Conservation (phyloP, 2,888 invertebrate species). For the Disparrhopalites patrizii region DNA sequence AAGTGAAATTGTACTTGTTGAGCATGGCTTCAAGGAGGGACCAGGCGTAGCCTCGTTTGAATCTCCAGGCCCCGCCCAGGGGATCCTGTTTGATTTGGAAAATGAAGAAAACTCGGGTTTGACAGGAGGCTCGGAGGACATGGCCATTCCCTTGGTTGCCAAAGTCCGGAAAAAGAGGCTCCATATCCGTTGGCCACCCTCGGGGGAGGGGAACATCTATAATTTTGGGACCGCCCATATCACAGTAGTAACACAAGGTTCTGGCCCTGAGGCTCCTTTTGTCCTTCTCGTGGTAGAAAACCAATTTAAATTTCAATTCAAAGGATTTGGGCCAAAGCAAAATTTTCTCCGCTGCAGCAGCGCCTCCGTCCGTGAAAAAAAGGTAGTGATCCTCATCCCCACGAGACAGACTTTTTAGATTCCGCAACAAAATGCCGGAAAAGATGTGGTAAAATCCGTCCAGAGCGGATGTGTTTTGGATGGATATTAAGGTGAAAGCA, state of each 20-base stretch:
- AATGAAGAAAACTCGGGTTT: conserved; percentile 14
- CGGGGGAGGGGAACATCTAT: not conserved
- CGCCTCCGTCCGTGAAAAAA: not conserved
- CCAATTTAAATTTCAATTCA: conserved; percentile 16
- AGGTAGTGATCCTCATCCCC: conserved; percentile 15
- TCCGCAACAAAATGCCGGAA: not conserved
- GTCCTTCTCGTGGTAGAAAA: not conserved
- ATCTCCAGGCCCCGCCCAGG: not conserved
- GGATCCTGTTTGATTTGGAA: not conserved
- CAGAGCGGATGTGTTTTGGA: not conserved
- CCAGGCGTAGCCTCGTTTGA: conserved; percentile 19
- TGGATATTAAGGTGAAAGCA: not conserved
- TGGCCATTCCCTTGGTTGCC: not conserved
- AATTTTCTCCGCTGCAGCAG: not conserved
- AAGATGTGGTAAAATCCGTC: not conserved
- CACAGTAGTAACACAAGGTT: not conserved
- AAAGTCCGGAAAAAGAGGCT: conserved; percentile 4
- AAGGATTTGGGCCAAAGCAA: not conserved
- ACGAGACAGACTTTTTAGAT: not conserved
- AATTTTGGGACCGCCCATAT: not conserved
- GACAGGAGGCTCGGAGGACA: conserved; percentile 5
- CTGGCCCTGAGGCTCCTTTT: not conserved
- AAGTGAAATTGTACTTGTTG: conserved; percentile 17
- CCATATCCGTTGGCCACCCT: not conserved
- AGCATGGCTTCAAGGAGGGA: conserved; percentile 1